A percentile compares a stretch with the other conserved stretches of the same genome.
Evolutionary conservation across 1,140 invertebrate genomes (phyloP).

Genomic region (Drosophila kohkoa): DNA sequence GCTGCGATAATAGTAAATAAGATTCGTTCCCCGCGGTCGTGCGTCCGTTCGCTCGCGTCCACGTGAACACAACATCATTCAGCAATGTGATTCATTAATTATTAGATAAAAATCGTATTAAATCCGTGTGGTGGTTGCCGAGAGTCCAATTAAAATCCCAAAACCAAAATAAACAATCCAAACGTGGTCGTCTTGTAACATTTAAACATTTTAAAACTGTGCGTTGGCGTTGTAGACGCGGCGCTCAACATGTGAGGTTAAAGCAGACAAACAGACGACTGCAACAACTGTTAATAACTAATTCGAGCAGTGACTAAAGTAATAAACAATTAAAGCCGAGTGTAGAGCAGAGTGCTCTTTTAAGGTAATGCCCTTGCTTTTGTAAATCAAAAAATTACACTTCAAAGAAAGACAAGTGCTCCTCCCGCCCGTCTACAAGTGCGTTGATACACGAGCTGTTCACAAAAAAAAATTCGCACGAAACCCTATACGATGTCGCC

Average conservation of each 20-base stretch:
- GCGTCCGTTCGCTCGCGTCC: constrained; percentile 42
- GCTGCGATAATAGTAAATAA: constrained; percentile 2
- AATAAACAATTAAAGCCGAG: constrained; percentile 10
- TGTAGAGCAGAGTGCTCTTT: background rate
- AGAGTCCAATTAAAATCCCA: constrained; percentile 17
- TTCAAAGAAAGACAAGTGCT: constrained; percentile 18
- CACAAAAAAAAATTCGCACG: constrained; percentile 32
- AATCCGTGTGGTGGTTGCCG: constrained; percentile 27
- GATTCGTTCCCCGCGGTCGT: constrained; percentile 54
- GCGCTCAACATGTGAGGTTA: constrained; percentile 83
- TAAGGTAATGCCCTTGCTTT: constrained; percentile 46
- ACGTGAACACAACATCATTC: constrained; percentile 68
- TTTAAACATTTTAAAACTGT: constrained; percentile 18
- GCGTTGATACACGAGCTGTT: constrained; percentile 26
- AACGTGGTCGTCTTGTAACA: background rate
- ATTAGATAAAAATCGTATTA: constrained; percentile 61
- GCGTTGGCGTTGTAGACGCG: constrained; percentile 66
- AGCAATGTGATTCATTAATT: constrained; percentile 65
- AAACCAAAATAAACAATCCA: constrained; percentile 10
- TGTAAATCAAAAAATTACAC: background rate
- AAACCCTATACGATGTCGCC: constrained; percentile 14
- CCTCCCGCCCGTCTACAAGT: constrained; percentile 26
- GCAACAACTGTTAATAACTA: constrained; percentile 48
- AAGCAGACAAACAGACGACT: constrained; percentile 70
- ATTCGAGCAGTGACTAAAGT: constrained; percentile 18